Base-by-base conservation (phyloP, 2,888 invertebrate genomes). In the Metallyticus violacea region DNA sequence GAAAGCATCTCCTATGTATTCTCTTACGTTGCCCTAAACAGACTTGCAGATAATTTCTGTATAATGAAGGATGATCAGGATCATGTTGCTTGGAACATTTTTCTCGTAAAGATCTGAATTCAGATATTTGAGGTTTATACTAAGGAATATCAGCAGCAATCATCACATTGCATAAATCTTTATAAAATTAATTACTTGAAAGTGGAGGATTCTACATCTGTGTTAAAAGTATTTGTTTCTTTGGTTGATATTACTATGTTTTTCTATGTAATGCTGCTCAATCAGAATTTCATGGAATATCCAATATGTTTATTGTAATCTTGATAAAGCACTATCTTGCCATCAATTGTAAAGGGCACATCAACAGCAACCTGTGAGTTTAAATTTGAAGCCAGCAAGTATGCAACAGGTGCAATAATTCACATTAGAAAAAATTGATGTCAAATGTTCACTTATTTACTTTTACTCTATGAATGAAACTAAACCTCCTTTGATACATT, bases 121-220 rank as follows among this genome's bases (percentile, higher is more conserved):
- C 27, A 76, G 77, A 15, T 7, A 84, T 77, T 84, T 84, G 26
- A 77, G 77, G 25, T 28, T 84, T 77, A 28, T 30, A 84, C 84
- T 26, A 84, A 26, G 84, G 77, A 22, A 84, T 84, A 28, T 77
- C 77, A 22, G 77, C 77, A 77, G 77, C 77, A 77, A 84, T 77
- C 77, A 6, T 27, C 4, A 7, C 77, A 84, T 77, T 77, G 28
- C 77, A 84, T 0, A 29, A 27, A 9, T 81, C n/a, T 28, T 27
- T 29, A 28, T 29, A 62, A 62, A 85, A 80, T 26, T 25, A 26
- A 40, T 62, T 85, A 77, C 26, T 85, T 77, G 80, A 85, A 85
- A 7, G 6, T 30, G 78, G 28, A 77, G 27, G 26, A 7, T 85
- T 26, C 79, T 79, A 25, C 40, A 79, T 85, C 26, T 79, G 29